A percentile compares a stretch with the other conserved stretches of the same genome.
These are phyloP conservation scores for Lepidostoma basale DNA, from an alignment of 1,140 invertebrate genomes.

Conservation along the genomic window DNA sequence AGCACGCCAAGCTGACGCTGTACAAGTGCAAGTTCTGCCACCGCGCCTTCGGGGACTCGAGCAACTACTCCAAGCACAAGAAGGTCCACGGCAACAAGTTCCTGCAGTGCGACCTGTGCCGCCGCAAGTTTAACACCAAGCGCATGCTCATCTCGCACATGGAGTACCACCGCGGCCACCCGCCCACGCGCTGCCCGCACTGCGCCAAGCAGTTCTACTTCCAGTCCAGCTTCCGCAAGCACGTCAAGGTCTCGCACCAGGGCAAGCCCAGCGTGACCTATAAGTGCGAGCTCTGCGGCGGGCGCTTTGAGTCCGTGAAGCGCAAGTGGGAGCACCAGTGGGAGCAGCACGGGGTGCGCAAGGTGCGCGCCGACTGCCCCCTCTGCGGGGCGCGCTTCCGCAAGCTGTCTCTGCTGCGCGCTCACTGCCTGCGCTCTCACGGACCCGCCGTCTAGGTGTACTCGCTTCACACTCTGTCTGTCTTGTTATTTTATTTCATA, in stretches of 20 bases:
- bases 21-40: constrained; percentile 59
- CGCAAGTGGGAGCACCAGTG: constrained; percentile 61
- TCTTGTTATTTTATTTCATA: too few species aligned
- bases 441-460: not conserved
- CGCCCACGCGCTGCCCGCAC: constrained; percentile 50
- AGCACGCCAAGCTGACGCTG: constrained; percentile 57
- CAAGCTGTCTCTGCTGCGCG: constrained; percentile 36
- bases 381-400: constrained; percentile 54
- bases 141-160: constrained; percentile 58
- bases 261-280: constrained; percentile 47
- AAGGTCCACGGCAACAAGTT: constrained; percentile 56
- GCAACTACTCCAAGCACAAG: constrained; percentile 61
- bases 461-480: too few species aligned
- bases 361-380: constrained; percentile 54
- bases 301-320: constrained; percentile 52
- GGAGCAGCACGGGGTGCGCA: constrained; percentile 52
- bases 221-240: constrained; percentile 55
- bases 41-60: constrained; percentile 59
- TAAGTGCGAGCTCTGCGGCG: constrained; percentile 52
- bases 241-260: constrained; percentile 53
- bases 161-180: constrained; percentile 54
- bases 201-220: constrained; percentile 56
- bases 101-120: constrained; percentile 57
- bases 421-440: constrained; percentile 34
- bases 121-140: constrained; percentile 58